Conservation (phyloP, 2,113 vertebrate species). For the Tor tambroides region DNA sequence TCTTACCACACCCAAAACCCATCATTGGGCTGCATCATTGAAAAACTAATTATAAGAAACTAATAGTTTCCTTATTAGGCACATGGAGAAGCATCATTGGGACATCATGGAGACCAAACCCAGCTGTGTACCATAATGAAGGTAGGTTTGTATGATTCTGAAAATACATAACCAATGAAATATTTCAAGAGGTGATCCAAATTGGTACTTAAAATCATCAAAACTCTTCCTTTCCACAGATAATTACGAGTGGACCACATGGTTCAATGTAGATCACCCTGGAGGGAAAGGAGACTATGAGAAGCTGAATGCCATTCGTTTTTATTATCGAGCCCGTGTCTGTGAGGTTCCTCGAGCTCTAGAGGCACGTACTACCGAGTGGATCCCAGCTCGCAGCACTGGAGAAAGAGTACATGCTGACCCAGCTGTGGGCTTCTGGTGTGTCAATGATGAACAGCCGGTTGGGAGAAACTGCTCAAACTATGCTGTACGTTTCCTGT, state of each 20-base stretch:
- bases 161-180: not conserved
- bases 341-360: constrained; percentile 77
- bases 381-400: constrained; percentile 79
- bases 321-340: constrained; percentile 83
- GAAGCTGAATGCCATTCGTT: constrained; percentile 85
- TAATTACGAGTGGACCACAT: constrained; percentile 83
- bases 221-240: constrained; percentile 63
- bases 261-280: constrained; percentile 91
- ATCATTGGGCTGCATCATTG: not conserved
- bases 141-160: constrained; percentile 62
- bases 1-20: not conserved
- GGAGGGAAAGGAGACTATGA: constrained; percentile 88
- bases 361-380: constrained; percentile 86
- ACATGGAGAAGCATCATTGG: constrained; percentile 60
- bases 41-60: not conserved
- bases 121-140: constrained; percentile 58
- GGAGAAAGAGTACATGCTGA: constrained; percentile 83
- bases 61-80: constrained; percentile 56
- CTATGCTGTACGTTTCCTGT: constrained; percentile 83
- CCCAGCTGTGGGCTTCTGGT: constrained; percentile 86
- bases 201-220: not conserved
- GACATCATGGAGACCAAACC: constrained; percentile 17
- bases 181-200: not conserved
- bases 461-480: constrained; percentile 82
- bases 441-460: constrained; percentile 84